Base-by-base conservation (phyloP, 2,113 vertebrate species). In the Aptenodytes forsteri region DNA sequence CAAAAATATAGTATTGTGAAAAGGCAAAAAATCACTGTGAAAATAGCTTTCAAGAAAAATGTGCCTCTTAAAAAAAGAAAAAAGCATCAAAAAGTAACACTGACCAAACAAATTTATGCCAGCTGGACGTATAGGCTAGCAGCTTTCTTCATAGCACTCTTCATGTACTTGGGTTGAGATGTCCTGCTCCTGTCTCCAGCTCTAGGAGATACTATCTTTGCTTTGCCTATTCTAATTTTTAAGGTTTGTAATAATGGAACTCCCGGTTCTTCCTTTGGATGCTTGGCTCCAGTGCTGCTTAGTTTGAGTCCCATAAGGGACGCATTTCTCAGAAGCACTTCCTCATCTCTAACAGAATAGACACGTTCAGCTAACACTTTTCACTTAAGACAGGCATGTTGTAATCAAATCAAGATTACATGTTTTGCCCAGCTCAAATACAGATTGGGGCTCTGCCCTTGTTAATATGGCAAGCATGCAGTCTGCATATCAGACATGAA, bases 371-470 rank as follows among this genome's bases (percentile, higher is more conserved):
- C 83, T 93, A 83, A 89, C 72, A 50, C 85, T 84, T 93, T 40
- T 75, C 80, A 81, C 95, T 89, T 66, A n/a, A 73, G 79, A 72
- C 27, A 91, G 47, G 73, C 58, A 65, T 58, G 10, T 16, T 62
- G 71, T n/a, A 87, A 89, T 94, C 90, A 82, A 96, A 95, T 71
- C 80, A 96, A 93, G 50, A 85, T 38, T 66, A 58, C 34, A 32
- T 6, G 15, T 54, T 91, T 91, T 83, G 47, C 55, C 83, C 83
- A 90, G 66, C 65, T 89, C 64, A 1, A 79, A 44, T 16, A 70
- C 34, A 91, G 46, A 83, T 66, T 65, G 80, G 82, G 58, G 79
- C 54, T 73, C 83, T 78, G 40, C 56, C 58, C 67, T 73, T 47
- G 21, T 76, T 77, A 66, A 67, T 66, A 89, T 22, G 58, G 78